Base-by-base conservation (phyloP, 2,888 invertebrate species). In the Meteorus colon region DNA sequence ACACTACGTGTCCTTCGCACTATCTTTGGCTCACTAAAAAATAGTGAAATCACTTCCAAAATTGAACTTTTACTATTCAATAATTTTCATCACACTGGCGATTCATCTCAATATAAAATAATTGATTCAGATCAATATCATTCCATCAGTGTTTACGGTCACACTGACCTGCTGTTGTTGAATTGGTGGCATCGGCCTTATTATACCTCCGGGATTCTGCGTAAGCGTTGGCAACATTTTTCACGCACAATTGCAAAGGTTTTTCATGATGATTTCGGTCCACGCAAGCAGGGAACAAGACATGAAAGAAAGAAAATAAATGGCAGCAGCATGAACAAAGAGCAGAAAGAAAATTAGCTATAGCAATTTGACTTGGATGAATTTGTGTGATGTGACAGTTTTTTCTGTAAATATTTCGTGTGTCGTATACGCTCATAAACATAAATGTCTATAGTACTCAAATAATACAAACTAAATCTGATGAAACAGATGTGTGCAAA, bases 131-230 rank as follows among this genome's bases (percentile, higher is more conserved):
- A 55, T 45, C 48, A 55, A 73, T 55, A 59, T 19, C 63, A 51
- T 74, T 45, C 5, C 3, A 45, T 45, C 60, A 45, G 34, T 2
- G 55, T 45, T 74, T n/a, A n/a, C 66, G 31, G n/a, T 34, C 63
- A 74, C 74, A 87, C 87, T 87, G 85, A 87, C 88, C 86, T 87
- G 87, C 66, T 70, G 70, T 55, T 75, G 75, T 45, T 71, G 75
- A 29, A 79, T 85, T 81, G 78, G 85, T 78, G 77, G 83, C 80
- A 79, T 85, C 84, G 82, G 86, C 81, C 73, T 88, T 80, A 87
- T 67, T 75, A 82, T 78, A 63, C 82, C 74, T 51, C 81, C 82
- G 76, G 84, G 83, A 71, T 79, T 79, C 86, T 85, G 82, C 73
- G 6, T 48, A n/a, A 48, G 48, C n/a, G 48, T 48, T 48, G 48